phyloP scores from a whole-genome alignment of 2,797 vertebrate genomes.

The Loriculus beryllinus region DNA sequence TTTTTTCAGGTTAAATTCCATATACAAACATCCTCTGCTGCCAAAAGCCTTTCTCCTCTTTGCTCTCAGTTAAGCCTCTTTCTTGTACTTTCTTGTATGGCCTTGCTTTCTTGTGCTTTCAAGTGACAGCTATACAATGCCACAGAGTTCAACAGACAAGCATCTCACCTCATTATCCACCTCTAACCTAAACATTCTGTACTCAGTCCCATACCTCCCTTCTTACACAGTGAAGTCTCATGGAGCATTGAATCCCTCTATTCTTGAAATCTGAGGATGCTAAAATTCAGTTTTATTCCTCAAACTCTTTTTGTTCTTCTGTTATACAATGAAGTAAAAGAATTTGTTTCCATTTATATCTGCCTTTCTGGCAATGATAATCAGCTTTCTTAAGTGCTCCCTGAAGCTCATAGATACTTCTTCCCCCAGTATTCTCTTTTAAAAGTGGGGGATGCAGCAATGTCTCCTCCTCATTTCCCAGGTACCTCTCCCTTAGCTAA shows the following conservation, averaged over 20 bases:
- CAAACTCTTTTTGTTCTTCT: neutral
- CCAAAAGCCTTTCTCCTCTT: neutral
- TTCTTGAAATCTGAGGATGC: neutral
- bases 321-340: neutral
- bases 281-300: neutral
- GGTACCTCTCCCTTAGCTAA: neutral
- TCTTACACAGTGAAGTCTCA: neutral
- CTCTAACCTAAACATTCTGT: neutral
- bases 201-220: neutral
- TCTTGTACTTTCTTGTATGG: neutral
- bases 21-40: neutral
- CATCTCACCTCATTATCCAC: neutral
- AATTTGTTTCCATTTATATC: neutral
- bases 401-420: neutral
- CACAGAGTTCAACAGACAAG: neutral
- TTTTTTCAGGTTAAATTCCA: conserved; percentile 24
- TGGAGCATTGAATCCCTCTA: neutral
- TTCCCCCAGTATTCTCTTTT: neutral
- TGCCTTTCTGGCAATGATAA: neutral
- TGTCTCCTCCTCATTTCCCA: neutral
- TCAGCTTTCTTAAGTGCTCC: neutral
- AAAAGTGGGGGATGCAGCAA: neutral
- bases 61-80: neutral
- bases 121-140: neutral
- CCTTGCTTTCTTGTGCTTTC: neutral